Evolutionary conservation across 23 tunicate genomes (phyloP).

Genomic region (Halocynthia aurantium): DNA sequence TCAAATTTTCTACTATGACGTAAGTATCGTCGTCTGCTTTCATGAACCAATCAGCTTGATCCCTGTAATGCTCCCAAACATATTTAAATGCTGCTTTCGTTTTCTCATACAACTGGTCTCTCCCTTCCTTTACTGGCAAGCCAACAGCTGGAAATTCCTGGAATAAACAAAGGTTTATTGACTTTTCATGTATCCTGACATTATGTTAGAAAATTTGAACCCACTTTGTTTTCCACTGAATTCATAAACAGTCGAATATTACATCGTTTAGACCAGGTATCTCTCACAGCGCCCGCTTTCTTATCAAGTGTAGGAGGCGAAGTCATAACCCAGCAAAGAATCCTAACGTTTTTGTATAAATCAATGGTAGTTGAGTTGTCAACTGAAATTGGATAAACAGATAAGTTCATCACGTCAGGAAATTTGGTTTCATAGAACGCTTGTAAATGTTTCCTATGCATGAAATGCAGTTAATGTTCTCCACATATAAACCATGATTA

Average conservation of each 20-base stretch:
- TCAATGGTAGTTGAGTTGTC: slow-evolving; percentile 22
- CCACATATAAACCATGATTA: too few relatives aligned
- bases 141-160: slow-evolving; percentile 59
- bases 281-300: slow-evolving; percentile 50
- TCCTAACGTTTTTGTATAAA: slow-evolving; percentile 25
- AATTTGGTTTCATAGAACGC: too few relatives aligned
- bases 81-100: slow-evolving; percentile 47
- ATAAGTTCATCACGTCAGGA: too few relatives aligned
- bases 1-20: slow-evolving; percentile 61
- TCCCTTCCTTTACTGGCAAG: slow-evolving; percentile 44
- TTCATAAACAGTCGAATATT: slow-evolving; percentile 47
- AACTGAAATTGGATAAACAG: neutral
- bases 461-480: too few relatives aligned
- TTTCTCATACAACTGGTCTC: slow-evolving; percentile 47
- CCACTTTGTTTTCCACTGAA: slow-evolving; percentile 38
- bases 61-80: slow-evolving; percentile 44
- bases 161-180: neutral
- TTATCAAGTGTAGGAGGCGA: slow-evolving; percentile 26
- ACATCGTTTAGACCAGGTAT: slow-evolving; percentile 57
- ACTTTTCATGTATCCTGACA: too few relatives aligned
- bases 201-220: neutral
- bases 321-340: too few relatives aligned
- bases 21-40: slow-evolving; percentile 77
- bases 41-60: slow-evolving; percentile 57
- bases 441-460: too few relatives aligned